Base-by-base conservation (phyloP, 2,797 vertebrate species). In the Enteromius unitaeniatus region DNA sequence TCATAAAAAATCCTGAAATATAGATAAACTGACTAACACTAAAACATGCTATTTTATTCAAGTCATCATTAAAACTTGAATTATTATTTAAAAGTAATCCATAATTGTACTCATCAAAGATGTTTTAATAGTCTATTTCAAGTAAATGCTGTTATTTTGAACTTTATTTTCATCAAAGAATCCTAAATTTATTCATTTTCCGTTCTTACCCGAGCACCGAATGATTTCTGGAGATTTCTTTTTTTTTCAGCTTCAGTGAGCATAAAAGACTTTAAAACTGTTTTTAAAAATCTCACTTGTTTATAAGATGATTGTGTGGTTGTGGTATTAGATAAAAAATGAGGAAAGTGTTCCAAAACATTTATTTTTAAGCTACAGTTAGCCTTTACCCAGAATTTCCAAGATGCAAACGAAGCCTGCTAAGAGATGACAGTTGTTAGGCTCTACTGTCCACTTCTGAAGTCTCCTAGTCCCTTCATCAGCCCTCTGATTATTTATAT, bases 401-500 rank as follows among this genome's bases (percentile, higher is more conserved):
- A 13, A 10, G 1, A 26, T 64, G 67, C 60, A 45, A 58, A 45
- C 17, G 60, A 60, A 73, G 19, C 40, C 42, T 73, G 13, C 58
- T 21, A 37, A 28, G 15, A 70, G 23, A 58, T 49, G 37, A 47
- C 62, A 73, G 69, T 64, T 31, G 23, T 40, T 23, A 64, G 34
- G 14, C 42, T 51, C 21, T n/a, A 34, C 37, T 23, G 31, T 67
- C 21, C n/a, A 53, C 3, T 75, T 67, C 19, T 81, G 17, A 70
- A 47, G 53, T 47, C 45, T 75, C 6, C 40, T 74, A 53, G 40
- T 4, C 26, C 28, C 21, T 60, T 82, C 47, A 67, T 42, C 28
- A 17, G 31, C 60, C n/a, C 34, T 80, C 6, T 53, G 31, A 26
- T 37, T 64, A 74, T 62, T 78, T 78, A 78, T 42, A 82, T 31